Evolutionary conservation across 2,797 vertebrate species (phyloP), one percentile per base, ranked within the genome.

Genomic region (Premnoplex brunnescens): DNA sequence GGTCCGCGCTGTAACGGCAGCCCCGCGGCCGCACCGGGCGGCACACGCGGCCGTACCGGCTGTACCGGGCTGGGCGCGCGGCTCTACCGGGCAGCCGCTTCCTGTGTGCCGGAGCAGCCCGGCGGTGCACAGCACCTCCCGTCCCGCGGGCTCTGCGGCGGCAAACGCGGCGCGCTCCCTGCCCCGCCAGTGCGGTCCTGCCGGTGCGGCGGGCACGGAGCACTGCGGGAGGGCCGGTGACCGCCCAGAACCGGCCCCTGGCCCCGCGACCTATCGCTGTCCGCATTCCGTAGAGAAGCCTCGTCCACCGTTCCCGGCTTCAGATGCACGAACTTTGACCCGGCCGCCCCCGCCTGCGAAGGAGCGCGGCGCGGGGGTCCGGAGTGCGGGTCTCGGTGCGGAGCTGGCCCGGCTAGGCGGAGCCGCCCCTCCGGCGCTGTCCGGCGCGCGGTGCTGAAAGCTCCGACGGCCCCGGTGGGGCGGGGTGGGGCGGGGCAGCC

Each of bases 251-350:
- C 30, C 19, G 32, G 10, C 4, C 39, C 14, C 39, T 19, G 12
- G 34, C 23, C 21, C 46, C 54, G 26, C 41, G 22, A 18, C 71
- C 26, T 32, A 15, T 34, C 28, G 15, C 32, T 16, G 54, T 5
- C 34, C 22, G 44, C 59, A 37, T 80, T 89, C 67, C 22, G 14
- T 34, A 30, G 32, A 43, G 30, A 4, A 54, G 23, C 34, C 21
- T 52, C 52, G 14, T 19, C 48, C 18, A 6, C 55, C 27, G 30
- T 62, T 48, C 28, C 52, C 14, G 22, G 7, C 51, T 48, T 73
- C 91, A 73, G 85, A 91, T 43, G 94, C 91, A 78, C 95, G 91
- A 91, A 90, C 91, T 90, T 41, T 36, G 43, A 59, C 41, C 51
- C n/a, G 32, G 55, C 84, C 74, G 72, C 83, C 14, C 49, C 59